A percentile compares a stretch with the other conserved stretches of the same genome.
These are phyloP conservation scores for Cyprinodon tularosa DNA, from an alignment of 2,113 vertebrate genomes.

Conservation along the genomic window DNA sequence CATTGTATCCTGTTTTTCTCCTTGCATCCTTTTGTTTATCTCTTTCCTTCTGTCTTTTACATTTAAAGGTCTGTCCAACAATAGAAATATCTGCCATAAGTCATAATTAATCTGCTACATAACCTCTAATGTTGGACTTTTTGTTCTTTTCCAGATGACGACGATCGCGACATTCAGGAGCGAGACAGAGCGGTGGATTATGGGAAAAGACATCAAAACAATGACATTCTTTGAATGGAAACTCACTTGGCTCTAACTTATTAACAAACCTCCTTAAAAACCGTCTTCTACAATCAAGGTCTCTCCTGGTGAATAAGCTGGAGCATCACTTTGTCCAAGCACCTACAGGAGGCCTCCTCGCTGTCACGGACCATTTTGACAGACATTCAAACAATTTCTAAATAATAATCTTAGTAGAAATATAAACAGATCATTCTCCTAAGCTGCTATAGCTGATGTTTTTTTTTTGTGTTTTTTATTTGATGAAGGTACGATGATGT, in stretches of 20 bases:
- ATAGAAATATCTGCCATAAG: no score
- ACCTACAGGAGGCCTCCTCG: conserved; percentile 40
- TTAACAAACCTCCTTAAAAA: conserved; percentile 26
- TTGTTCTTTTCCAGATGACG: conserved; percentile 86
- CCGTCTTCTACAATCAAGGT: conserved; percentile 31
- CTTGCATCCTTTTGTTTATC: no score
- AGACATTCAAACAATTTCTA: conserved; percentile 53
- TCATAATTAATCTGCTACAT: background rate
- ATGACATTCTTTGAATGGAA: conserved; percentile 85
- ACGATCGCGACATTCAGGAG: conserved; percentile 90
- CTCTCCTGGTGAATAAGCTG: conserved; percentile 32
- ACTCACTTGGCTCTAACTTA: conserved; percentile 18
- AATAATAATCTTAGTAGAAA: conserved; percentile 48
- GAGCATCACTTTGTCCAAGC: conserved; percentile 43
- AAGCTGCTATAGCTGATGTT: conserved; percentile 44
- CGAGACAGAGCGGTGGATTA: conserved; percentile 88
- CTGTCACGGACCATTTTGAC: conserved; percentile 55
- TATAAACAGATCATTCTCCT: conserved; percentile 27
- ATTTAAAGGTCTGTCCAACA: no score
- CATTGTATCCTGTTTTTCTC: background rate
- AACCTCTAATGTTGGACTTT: conserved; percentile 27
- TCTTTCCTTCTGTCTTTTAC: no score
- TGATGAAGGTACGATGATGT: conserved; percentile 34
- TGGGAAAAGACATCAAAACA: conserved; percentile 86
- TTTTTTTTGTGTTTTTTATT: conserved; percentile 38